Base-by-base conservation (phyloP, 2,888 invertebrate genomes). In the Tenthredo mesomela region DNA sequence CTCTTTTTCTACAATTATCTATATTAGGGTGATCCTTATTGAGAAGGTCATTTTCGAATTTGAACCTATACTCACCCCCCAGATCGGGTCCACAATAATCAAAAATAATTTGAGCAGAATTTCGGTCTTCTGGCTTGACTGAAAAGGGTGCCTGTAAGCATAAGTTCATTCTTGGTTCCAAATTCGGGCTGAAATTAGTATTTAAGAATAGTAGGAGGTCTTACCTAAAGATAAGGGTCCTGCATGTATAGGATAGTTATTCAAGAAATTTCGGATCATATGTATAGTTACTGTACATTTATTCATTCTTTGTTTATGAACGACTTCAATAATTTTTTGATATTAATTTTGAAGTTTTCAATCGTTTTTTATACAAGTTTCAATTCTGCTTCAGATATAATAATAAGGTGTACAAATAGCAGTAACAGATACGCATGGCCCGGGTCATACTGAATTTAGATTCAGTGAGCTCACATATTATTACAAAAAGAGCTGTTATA, bases 281-380 rank as follows among this genome's bases (percentile, higher is more conserved):
- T n/a, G n/a, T 70, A 15, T 67, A 67, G 29, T 33, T 85, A 85
- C 86, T 86, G 86, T 86, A 88, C 87, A 87, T 86, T 86, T 86
- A 85, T 70, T 85, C 21, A 12, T 21, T 73, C 47, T n/a, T 73
- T 9, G 43, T 73, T 73, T 43, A 43, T 7, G 0, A 43, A 73
- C 33, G 33, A 33, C n/a, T 73, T 21, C 43, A 73, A 73, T 73
- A 43, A 73, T 73, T 25, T 1, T 25, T n/a, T 29, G n/a, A 67
- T 33, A 67, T 33, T 67, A 10, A 67, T 67, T 61, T 29, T 25
- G 61, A 61, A 61, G 21, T 61, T 61, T 25, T 61, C 10, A 5
- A 10, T 61, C 10, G 2, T 67, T 33, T 33, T 86, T 77, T 61
- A 47, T 77, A 85, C 54, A 71, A 33, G 2, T 33, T 67, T 33